A percentile compares a stretch with the other conserved stretches of the same genome.
These are phyloP conservation scores for Echeneis naucrates DNA, from an alignment of 2,797 vertebrate species.

Conservation along the genomic window DNA sequence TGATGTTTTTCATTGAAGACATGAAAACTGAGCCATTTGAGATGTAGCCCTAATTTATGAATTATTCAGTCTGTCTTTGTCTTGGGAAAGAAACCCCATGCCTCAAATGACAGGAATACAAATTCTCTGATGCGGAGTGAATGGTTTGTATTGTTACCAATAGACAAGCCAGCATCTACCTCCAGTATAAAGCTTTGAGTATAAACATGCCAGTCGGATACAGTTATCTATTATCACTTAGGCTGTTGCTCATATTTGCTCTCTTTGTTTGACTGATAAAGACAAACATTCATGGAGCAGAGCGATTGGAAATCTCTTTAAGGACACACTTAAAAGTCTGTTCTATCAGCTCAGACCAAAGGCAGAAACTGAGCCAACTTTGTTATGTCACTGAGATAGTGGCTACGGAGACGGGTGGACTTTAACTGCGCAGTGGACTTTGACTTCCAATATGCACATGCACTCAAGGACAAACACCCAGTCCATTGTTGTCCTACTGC, in stretches of 20 bases:
- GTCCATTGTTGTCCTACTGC: conserved; percentile 70
- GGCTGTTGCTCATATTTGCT: not conserved
- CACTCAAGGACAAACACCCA: conserved; percentile 20
- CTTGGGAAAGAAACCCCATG: not conserved
- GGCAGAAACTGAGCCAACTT: conserved; percentile 16
- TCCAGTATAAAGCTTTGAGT: not conserved
- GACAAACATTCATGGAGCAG: not conserved
- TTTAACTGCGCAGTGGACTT: conserved; percentile 25
- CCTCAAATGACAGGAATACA: not conserved
- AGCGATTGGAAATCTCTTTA: not conserved
- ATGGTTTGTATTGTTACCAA: not conserved
- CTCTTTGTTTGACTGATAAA: conserved; percentile 1
- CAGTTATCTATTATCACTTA: not conserved
- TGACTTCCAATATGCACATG: conserved; percentile 45
- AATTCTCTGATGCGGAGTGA: not conserved
- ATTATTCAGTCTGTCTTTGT: not conserved
- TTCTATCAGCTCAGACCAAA: conserved; percentile 30
- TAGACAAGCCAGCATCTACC: not conserved
- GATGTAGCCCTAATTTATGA: conserved; percentile 18
- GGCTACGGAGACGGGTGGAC: conserved; percentile 73
- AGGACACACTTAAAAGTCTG: not conserved
- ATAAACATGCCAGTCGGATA: not conserved
- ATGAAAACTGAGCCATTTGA: not conserved
- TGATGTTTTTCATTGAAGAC: not conserved
- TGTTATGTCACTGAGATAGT: conserved; percentile 53